phyloP scores from a whole-genome alignment of 2,797 vertebrate species.

The Acrossocheilus fasciatus region DNA sequence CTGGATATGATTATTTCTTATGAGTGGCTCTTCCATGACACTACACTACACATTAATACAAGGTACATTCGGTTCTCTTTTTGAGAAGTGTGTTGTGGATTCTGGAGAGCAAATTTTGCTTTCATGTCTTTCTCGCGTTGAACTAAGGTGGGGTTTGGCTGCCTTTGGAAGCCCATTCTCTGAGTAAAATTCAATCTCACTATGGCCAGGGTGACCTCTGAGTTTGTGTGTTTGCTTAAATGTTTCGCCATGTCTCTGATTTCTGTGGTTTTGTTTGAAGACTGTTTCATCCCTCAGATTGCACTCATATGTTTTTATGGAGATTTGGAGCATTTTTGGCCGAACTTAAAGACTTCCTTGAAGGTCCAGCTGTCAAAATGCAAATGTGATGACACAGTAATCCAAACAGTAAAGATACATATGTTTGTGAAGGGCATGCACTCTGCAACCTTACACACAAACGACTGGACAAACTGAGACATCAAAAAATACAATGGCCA shows the following conservation, averaged over 20 bases:
- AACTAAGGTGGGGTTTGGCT: constrained; percentile 15
- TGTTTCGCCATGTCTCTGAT: constrained; percentile 60
- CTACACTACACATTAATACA: not conserved
- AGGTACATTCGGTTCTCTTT: not conserved
- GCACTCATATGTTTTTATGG: constrained; percentile 67
- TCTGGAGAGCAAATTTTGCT: not conserved
- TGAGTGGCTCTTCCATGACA: not conserved
- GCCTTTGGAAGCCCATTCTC: not conserved
- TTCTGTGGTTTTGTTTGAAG: constrained; percentile 59
- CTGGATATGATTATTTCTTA: too few relatives aligned
- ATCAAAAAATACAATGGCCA: not conserved
- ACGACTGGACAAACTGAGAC: not conserved
- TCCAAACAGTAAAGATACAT: constrained; percentile 53
- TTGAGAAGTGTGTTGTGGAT: not conserved
- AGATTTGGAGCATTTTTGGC: constrained; percentile 63
- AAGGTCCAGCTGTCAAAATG: constrained; percentile 57
- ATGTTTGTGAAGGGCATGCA: constrained; percentile 27
- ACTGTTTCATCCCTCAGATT: constrained; percentile 54
- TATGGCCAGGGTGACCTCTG: constrained; percentile 42
- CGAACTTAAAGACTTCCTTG: constrained; percentile 57
- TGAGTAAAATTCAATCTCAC: constrained; percentile 49
- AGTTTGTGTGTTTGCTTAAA: constrained; percentile 49
- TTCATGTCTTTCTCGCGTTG: not conserved
- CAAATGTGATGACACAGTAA: constrained; percentile 54
- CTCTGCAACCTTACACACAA: constrained; percentile 25